phyloP scores from a whole-genome alignment of 2,888 invertebrate species.

The Lithosia quadra region DNA sequence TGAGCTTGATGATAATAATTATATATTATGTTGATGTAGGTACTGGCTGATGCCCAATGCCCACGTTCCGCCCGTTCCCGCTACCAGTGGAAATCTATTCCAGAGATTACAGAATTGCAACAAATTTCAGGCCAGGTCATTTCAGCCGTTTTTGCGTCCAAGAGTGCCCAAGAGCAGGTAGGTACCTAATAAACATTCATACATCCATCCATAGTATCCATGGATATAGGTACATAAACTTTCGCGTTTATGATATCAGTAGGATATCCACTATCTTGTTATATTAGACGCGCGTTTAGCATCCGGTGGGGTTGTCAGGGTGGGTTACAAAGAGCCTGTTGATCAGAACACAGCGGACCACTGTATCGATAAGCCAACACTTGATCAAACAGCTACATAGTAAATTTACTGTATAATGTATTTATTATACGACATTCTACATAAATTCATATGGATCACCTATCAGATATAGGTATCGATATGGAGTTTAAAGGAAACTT shows the following conservation, averaged over 20 bases:
- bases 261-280: conserved; percentile 46
- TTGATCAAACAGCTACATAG: conserved; percentile 77
- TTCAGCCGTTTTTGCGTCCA: too few species aligned
- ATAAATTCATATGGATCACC: conserved; percentile 12
- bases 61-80: too few species aligned
- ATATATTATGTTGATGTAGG: too few species aligned
- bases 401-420: conserved; percentile 42
- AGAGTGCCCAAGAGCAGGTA: too few species aligned
- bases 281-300: conserved; percentile 52
- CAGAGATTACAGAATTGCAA: too few species aligned
- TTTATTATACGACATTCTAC: conserved; percentile 21
- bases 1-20: conserved; percentile 37
- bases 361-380: conserved; percentile 78
- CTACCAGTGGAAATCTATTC: too few species aligned
- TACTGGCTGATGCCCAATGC: too few species aligned
- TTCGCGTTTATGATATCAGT: too few species aligned
- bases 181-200: too few species aligned
- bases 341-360: conserved; percentile 62
- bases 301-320: conserved; percentile 73
- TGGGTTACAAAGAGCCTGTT: conserved; percentile 67
- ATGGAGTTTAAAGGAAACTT: background rate
- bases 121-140: too few species aligned
- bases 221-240: too few species aligned
- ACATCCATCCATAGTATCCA: too few species aligned
- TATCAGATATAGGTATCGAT: background rate